Evolutionary conservation across 2,797 vertebrate species (phyloP), one percentile per base, ranked within the genome.

Genomic region (Pelochelys cantorii): DNA sequence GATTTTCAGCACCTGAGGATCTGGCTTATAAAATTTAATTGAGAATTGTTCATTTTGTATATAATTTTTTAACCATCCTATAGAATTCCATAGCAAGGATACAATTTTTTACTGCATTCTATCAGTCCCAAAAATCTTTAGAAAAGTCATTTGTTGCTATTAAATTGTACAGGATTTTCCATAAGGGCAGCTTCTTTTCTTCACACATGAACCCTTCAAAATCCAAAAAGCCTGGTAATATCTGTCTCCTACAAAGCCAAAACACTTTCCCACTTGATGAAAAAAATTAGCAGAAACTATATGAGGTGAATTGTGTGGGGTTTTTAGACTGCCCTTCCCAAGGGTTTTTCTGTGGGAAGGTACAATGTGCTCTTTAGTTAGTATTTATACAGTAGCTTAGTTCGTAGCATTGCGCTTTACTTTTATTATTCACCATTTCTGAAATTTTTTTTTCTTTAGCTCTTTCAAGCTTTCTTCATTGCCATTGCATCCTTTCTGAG

Each of bases 111-210:
- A 27, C 84, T 92, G 56, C 88, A 54, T 96, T 95, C 87, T 3
- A 11, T 18, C 68, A 75, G 68, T 88, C 93, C 79, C 88, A 83
- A 77, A 85, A 94, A 86, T 95, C 79, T 48, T 55, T 92, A 89
- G 87, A 92, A 95, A 95, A 94, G 95, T 68, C 94, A 89, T 25
- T 22, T 48, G 88, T 95, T 96, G 74, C 74, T 93, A 29, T 94
- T 94, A 84, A 94, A 79, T 60, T 92, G 34, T 82, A 92, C 54
- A 0, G 57, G 68, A 92, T 93, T 95, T 95, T 89, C 89, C 85
- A 81, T 93, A 92, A 86, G 82, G 56, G 20, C 48, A 89, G 37
- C 56, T 86, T 92, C 90, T 85, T 95, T 89, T 94, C 87, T 91
- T 94, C 34, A 52, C 34, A 23, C 42, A 75, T 42, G 13, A 48